These are phyloP conservation scores for Tychaedon coryphoeus DNA, from an alignment of 2,113 vertebrate species.

Conservation along the genomic window DNA sequence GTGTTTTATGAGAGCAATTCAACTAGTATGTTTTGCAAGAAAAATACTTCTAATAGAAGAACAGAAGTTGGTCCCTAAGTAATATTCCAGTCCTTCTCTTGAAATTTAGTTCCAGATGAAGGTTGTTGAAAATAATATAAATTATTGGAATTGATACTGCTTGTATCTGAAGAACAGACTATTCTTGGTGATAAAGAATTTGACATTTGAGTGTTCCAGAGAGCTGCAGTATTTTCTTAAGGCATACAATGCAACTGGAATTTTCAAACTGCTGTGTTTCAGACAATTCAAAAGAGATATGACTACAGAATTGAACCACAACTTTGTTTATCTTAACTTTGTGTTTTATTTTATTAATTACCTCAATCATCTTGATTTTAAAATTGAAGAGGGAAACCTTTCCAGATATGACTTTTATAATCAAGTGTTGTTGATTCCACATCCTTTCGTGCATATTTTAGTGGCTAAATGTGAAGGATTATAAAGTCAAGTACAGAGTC, in stretches of 20 bases:
- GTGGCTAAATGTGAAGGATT: neutral
- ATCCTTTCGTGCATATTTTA: neutral
- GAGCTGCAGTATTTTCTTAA: neutral
- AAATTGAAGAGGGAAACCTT: neutral
- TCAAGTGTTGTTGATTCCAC: neutral
- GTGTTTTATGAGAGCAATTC: neutral
- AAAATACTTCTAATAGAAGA: neutral
- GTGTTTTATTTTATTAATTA: neutral
- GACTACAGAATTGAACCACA: neutral
- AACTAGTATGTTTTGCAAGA: neutral
- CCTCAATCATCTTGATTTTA: neutral
- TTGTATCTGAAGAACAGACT: neutral
- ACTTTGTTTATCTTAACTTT: neutral
- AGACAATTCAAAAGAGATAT: neutral
- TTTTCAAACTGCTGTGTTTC: neutral
- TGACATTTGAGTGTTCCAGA: neutral
- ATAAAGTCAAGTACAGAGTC: neutral
- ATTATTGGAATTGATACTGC: neutral
- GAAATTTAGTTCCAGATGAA: neutral
- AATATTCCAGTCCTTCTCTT: neutral
- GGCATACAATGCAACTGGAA: neutral
- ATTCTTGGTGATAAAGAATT: neutral
- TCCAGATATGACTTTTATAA: neutral
- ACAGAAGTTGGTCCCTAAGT: neutral
- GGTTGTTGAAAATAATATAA: neutral